Evolutionary conservation across 1,140 invertebrate species (phyloP), one percentile per base, ranked within the genome.

Genomic region (Drosophila rufa): DNA sequence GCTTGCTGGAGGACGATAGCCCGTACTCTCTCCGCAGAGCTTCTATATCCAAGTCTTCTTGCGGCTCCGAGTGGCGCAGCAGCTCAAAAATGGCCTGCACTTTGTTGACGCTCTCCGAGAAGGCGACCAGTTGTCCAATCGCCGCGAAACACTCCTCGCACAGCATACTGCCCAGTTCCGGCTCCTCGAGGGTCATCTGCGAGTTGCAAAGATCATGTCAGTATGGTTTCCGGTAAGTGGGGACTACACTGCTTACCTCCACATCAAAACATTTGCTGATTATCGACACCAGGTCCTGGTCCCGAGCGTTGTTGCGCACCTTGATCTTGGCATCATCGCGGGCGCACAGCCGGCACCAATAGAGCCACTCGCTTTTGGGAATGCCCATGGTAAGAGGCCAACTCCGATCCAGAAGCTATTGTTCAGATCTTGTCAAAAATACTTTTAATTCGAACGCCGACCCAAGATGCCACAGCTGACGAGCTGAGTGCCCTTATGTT

Each of bases 51-150:
- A 79, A 45, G 6, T 74, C 60, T 6, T 70, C 68, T 1, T 48
- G 47, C 7, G 68, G 30, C 9, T 87, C 82, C 7, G 62, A 48
- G 50, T 79, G 85, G 15, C 85, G 75, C 25, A 92, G 43, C 8
- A 85, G 50, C 57, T 76, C 71, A 22, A 84, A 92, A 15, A 92
- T 78, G 14, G 80, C 58, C 53, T 92, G 89, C 2, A 92, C 91
- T 27, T 89, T 92, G 22, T 57, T 80, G 8, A 86, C 68, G 53
- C 47, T 77, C 3, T 80, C 71, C 0, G 47, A 33, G 36, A 89
- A 86, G 11, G 46, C 40, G 0, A 68, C n/a, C 12, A 80, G 46
- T 2, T 80, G 61, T 27, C 27, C 58, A 38, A 86, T 47, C 4
- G 59, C 36, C 2, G 53, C 38, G 40, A 80, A 68, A 43, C 84